A percentile compares a stretch with the other conserved stretches of the same genome.
These are phyloP conservation scores for Marcusenius ussheri DNA, from an alignment of 2,113 vertebrate genomes.

Conservation along the genomic window DNA sequence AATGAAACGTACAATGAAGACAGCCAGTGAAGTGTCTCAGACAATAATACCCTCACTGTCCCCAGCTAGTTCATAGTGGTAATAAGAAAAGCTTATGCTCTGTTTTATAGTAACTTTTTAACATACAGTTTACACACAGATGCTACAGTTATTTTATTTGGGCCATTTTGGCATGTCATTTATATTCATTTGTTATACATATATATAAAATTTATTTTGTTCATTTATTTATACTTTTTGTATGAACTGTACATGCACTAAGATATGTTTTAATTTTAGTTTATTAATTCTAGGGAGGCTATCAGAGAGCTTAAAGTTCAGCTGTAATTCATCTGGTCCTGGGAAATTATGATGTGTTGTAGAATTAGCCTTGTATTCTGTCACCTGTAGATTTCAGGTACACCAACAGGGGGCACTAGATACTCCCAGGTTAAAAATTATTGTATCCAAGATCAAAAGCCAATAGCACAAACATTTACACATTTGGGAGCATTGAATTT, in stretches of 20 bases:
- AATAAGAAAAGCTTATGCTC: not conserved
- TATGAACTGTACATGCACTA: not conserved
- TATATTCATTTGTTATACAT: not conserved
- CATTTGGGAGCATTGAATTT: not conserved
- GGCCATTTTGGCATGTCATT: not conserved
- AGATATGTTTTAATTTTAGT: not conserved
- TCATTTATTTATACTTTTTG: not conserved
- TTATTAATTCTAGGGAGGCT: not conserved
- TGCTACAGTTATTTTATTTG: not conserved
- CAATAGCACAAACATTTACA: not conserved
- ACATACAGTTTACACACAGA: not conserved
- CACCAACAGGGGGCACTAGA: slow-evolving; percentile 12
- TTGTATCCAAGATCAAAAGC: not conserved
- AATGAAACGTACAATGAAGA: slow-evolving; percentile 7
- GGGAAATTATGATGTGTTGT: not conserved
- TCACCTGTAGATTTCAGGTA: not conserved
- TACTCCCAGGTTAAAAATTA: not conserved
- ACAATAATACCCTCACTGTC: not conserved
- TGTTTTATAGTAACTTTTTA: not conserved
- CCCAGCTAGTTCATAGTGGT: not conserved
- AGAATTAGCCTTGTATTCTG: not conserved
- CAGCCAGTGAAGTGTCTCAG: not conserved
- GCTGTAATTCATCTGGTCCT: not conserved
- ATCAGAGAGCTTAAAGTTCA: not conserved
- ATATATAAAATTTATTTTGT: not conserved